Evolutionary conservation across 2,797 vertebrate species (phyloP).

Genomic region (Xiphorhynchus erythropygius): DNA sequence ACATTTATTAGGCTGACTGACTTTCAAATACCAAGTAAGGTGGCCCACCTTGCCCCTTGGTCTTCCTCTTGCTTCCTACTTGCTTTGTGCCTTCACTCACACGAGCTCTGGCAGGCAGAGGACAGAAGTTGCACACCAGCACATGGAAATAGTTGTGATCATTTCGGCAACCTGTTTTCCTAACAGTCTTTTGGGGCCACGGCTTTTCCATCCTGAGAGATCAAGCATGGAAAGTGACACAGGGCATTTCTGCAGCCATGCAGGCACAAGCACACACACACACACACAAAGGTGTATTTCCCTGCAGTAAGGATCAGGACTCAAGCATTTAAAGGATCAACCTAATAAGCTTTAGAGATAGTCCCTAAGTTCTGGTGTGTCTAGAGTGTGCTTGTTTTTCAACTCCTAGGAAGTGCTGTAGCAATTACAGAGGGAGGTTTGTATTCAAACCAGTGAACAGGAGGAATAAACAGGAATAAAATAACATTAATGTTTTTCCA

Average conservation of each 20-base stretch:
- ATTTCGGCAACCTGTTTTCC: neutral
- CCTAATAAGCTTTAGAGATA: constrained; percentile 18
- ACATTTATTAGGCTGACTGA: neutral
- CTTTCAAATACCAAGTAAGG: neutral
- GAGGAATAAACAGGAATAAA: neutral
- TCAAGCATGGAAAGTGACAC: neutral
- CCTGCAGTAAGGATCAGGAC: neutral
- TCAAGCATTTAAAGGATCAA: constrained; percentile 24
- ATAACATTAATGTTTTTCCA: neutral
- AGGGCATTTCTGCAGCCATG: neutral
- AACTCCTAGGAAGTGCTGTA: neutral
- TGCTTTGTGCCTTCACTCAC: neutral
- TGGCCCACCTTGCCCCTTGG: neutral
- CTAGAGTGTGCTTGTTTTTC: neutral
- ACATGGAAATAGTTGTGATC: neutral
- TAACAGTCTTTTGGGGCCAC: neutral
- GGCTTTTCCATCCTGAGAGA: neutral
- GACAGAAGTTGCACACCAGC: neutral
- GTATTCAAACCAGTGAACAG: neutral
- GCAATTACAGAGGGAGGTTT: neutral
- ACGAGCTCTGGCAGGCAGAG: neutral
- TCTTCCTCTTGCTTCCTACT: neutral
- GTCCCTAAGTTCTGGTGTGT: neutral
- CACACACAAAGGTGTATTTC: neutral
- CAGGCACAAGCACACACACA: neutral